Evolutionary conservation across 2,888 invertebrate species (phyloP), one percentile per base, ranked within the genome.

Genomic region (Dryadula phaetusa): DNA sequence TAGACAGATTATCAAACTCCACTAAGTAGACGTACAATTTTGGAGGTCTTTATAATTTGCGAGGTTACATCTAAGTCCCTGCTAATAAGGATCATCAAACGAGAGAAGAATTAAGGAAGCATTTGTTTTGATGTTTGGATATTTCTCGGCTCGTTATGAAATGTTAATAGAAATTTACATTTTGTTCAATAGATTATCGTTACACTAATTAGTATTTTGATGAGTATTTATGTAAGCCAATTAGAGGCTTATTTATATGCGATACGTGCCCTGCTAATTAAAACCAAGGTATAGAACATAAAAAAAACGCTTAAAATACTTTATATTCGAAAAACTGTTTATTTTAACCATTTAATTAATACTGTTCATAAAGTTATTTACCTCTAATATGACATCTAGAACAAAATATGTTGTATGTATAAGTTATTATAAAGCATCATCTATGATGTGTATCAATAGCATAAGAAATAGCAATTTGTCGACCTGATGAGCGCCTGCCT

Each of bases 81-180:
- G 83, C 87, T 91, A 91, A 92, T 92, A 91, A 87, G 92, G 92
- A 92, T 92, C 86, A 92, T 90, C 92, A 87, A 81, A 81, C 76
- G 79, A 70, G 83, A 81, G 87, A 84, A 86, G 90, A 87, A 88
- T 89, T 87, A 88, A 84, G 82, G 79, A 80, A 83, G 84, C 85
- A 88, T 87, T 92, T 90, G 91, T 90, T 91, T 89, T 90, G 85
- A 84, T 90, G 90, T 90, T 88, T 82, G 77, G 82, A 77, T 75
- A 77, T 74, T 70, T 67, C 44, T 60, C 18, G 67, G 72, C 70
- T 78, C 77, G 79, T 75, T 74, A 82, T 81, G 80, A 78, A 77
- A 75, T 73, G 68, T 66, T 69, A 64, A 66, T 64, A 69, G 66
- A 58, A 69, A 66, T 69, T 66, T 69, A 60, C 58, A 61, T 66